Evolutionary conservation across 2,888 invertebrate genomes (phyloP), one percentile per base, ranked within the genome.

Genomic region (Lepas anatifera): DNA sequence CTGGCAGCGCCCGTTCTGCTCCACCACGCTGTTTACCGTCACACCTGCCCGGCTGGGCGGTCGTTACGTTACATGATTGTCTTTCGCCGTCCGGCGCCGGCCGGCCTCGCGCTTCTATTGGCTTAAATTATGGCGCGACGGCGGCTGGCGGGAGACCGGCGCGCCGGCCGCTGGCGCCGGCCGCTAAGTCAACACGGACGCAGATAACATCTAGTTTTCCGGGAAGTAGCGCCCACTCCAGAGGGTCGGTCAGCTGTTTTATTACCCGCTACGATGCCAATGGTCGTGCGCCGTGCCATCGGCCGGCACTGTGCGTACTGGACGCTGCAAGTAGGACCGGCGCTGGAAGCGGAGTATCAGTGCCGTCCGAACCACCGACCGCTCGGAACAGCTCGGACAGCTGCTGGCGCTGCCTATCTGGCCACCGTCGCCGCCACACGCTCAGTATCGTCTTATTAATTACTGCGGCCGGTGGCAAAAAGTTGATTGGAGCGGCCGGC

Each of bases 61-160:
- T 58, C 58, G 58, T 58, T 58, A 58, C 58, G 58, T 32, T 32
- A 58, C 58, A 58, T 58, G 58, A 58, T 58, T 58, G 58, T 58
- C 58, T 58, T 32, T 58, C 16, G 58, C 32, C 22, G 58, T 32
- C 58, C 22, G 35, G 32, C 58, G 58, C 22, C 58, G 58, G 22
- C 58, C 35, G 32, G 18, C 58, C 58, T 32, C 2, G 0, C 58
- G 58, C 25, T 35, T 7, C 41, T 6, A 58, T 58, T 58, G 58
- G 58, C 58, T 32, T 32, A 32, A 32, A 58, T 58, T 58, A 58
- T 3, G 22, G 32, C 35, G 58, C 35, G 58, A 32, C 58, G 58
- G 25, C 25, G 35, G 58, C 58, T 22, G 35, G 22, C 27, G 13
- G 16, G 8, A 18, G 4, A 25, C 29, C 8, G 25, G 25, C 35